These are phyloP conservation scores for Mesocentrotus franciscanus DNA, from an alignment of 53 echinoderm and acorn worm genomes.

Conservation along the genomic window DNA sequence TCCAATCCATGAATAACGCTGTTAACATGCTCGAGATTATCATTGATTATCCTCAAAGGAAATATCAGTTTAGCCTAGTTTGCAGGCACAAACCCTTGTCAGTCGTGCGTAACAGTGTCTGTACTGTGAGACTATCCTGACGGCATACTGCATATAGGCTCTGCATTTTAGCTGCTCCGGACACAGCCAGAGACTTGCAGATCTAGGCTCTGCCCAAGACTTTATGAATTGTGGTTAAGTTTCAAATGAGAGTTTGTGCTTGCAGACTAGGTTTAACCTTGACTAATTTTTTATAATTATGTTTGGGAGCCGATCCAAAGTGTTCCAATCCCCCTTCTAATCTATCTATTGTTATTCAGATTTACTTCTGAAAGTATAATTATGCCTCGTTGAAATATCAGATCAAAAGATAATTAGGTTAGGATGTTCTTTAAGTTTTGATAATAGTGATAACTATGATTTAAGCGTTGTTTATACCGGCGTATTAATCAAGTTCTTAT, in stretches of 20 bases:
- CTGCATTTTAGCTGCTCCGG: too few relatives aligned
- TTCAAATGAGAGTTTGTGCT: too few relatives aligned
- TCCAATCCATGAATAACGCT: not conserved
- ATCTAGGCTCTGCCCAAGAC: too few relatives aligned
- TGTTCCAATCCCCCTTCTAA: not conserved
- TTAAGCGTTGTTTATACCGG: not conserved
- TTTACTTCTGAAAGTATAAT: not conserved
- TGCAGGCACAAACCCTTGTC: too few relatives aligned
- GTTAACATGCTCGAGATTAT: not conserved
- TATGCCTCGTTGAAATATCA: not conserved
- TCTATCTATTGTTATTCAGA: not conserved
- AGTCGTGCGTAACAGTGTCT: too few relatives aligned
- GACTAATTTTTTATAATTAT: not conserved
- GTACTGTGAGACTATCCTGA: too few relatives aligned
- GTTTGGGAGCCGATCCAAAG: conserved; percentile 6
- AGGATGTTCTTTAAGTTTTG: not conserved
- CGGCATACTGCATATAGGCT: too few relatives aligned
- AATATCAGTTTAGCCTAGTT: not conserved
- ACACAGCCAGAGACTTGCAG: too few relatives aligned
- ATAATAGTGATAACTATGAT: not conserved
- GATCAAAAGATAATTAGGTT: not conserved
- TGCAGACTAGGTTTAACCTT: not conserved
- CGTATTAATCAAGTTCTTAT: not conserved
- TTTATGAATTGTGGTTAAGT: too few relatives aligned
- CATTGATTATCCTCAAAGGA: not conserved